A percentile compares a stretch with the other conserved stretches of the same genome.
These are phyloP conservation scores for Notoglanidium macrostoma DNA, from an alignment of 2,797 vertebrate genomes.

Conservation along the genomic window DNA sequence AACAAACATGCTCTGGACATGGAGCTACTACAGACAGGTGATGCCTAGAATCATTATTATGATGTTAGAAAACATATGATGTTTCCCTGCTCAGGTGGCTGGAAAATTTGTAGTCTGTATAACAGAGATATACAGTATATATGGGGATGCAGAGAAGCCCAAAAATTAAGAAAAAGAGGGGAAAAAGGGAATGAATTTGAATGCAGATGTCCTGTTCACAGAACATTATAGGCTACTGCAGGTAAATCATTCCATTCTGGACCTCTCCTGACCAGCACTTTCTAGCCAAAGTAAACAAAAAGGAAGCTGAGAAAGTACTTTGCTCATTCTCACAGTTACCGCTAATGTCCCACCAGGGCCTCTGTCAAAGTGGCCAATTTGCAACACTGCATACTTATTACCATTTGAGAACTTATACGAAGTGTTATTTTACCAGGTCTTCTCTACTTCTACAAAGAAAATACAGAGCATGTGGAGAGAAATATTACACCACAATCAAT, in stretches of 20 bases:
- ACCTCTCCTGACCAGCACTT: constrained; percentile 61
- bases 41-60: constrained; percentile 42
- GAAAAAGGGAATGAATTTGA: constrained; percentile 24
- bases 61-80: neutral
- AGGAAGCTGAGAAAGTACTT: constrained; percentile 66
- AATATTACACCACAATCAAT: constrained; percentile 34
- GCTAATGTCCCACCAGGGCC: constrained; percentile 64
- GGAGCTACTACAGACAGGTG: constrained; percentile 59
- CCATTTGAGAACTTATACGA: constrained; percentile 32
- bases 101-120: neutral
- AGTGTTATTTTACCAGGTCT: constrained; percentile 41
- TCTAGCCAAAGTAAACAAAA: constrained; percentile 72
- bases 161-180: neutral
- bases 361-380: constrained; percentile 60
- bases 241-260: constrained; percentile 66
- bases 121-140: neutral
- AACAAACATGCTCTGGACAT: constrained; percentile 44
- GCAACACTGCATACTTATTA: constrained; percentile 51
- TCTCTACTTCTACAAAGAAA: constrained; percentile 33
- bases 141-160: neutral
- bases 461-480: constrained; percentile 6
- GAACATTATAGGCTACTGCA: constrained; percentile 55
- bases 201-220: constrained; percentile 44
- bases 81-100: too few relatives aligned
- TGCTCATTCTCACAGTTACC: constrained; percentile 66